A percentile compares a stretch with the other conserved stretches of the same genome.
Conservation (phyloP, 2,888 invertebrate genomes). For the Shargacucullia verbasci region DNA sequence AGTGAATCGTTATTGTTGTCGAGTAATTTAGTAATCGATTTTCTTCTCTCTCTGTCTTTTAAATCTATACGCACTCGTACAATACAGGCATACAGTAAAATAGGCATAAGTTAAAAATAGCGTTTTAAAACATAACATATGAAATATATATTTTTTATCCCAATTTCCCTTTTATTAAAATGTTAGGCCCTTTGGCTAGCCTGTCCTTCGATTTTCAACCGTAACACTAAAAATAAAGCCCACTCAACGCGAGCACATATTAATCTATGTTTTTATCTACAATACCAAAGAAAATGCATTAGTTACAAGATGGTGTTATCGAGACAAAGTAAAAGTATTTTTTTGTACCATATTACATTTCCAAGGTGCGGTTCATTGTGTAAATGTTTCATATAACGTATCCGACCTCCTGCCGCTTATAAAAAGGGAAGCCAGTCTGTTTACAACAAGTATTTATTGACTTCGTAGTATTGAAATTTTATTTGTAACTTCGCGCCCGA, state of each 20-base stretch:
- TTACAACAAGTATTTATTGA: background rate
- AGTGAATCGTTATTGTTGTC: no score
- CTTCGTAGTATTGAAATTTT: background rate
- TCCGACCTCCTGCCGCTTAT: constrained; percentile 13
- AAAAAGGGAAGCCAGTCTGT: constrained; percentile 30
- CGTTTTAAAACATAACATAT: constrained; percentile 8
- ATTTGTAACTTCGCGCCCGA: no score
- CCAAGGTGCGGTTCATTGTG: constrained; percentile 36
- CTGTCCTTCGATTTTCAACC: constrained; percentile 9
- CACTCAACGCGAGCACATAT: constrained; percentile 20
- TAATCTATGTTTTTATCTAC: constrained; percentile 11
- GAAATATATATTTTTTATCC: background rate
- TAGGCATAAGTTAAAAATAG: constrained; percentile 7
- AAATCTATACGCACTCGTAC: constrained; percentile 19
- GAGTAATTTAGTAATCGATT: constrained; percentile 7
- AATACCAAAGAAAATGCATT: constrained; percentile 33
- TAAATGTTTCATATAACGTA: constrained; percentile 24
- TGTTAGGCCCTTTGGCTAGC: constrained; percentile 21
- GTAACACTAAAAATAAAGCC: constrained; percentile 30
- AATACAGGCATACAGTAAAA: constrained; percentile 1
- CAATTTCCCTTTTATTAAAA: constrained; percentile 22
- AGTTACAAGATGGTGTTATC: constrained; percentile 7
- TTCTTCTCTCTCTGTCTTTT: constrained; percentile 38
- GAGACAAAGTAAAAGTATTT: constrained; percentile 17
- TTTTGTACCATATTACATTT: constrained; percentile 50